These are phyloP conservation scores for Apostichopus japonicus DNA, from an alignment of 35 echinoderm and acorn worm species.

Conservation along the genomic window DNA sequence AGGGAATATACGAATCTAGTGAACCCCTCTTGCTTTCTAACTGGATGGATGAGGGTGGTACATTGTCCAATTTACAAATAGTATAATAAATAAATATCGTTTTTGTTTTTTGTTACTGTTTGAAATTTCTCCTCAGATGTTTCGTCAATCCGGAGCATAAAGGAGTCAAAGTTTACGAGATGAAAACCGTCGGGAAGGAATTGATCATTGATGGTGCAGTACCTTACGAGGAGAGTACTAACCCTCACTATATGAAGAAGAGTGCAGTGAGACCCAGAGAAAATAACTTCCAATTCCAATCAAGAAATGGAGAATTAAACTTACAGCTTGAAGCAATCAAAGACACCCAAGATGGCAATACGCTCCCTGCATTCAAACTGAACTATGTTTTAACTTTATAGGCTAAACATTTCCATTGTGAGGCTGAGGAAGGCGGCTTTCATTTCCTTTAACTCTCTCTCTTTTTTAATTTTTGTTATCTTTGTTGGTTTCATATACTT, in stretches of 20 bases:
- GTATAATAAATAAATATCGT: too few relatives aligned
- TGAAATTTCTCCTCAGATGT: constrained; percentile 66
- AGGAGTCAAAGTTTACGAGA: constrained; percentile 88
- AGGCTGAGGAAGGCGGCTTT: background rate
- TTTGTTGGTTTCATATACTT: too few relatives aligned
- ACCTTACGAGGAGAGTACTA: constrained; percentile 75
- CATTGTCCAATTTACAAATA: too few relatives aligned
- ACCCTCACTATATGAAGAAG: constrained; percentile 77
- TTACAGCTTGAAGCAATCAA: constrained; percentile 73
- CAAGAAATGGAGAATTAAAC: constrained; percentile 78
- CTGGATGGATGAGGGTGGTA: too few relatives aligned
- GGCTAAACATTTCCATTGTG: background rate
- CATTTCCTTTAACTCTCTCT: background rate
- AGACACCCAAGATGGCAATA: constrained; percentile 52
- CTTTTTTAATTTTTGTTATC: too few relatives aligned
- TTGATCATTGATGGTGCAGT: constrained; percentile 84
- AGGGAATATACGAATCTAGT: too few relatives aligned
- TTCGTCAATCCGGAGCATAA: constrained; percentile 92
- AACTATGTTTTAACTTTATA: constrained; percentile 97
- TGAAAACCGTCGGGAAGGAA: constrained; percentile 72
- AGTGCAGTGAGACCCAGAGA: constrained; percentile 76
- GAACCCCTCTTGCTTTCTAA: too few relatives aligned
- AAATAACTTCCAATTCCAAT: constrained; percentile 98
- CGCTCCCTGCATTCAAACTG: constrained; percentile 92
- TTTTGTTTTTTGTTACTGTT: background rate